phyloP scores from a whole-genome alignment of 2,888 invertebrate species.

The Drepana falcataria region DNA sequence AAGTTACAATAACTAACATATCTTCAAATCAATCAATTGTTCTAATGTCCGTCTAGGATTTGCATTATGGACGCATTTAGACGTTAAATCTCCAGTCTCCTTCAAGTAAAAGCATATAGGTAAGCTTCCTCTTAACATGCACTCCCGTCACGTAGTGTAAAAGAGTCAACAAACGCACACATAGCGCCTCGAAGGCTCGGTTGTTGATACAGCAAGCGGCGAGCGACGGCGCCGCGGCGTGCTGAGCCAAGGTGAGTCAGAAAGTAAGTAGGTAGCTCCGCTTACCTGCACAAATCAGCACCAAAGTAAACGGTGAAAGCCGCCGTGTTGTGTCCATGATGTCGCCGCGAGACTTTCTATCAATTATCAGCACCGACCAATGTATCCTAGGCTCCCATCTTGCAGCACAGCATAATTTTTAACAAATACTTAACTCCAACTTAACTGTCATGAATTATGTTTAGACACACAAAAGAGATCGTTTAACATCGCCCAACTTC shows the following conservation, averaged over 20 bases:
- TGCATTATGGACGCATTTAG: too few species aligned
- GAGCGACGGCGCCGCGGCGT: constrained; percentile 28
- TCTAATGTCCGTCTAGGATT: too few species aligned
- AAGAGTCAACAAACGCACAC: constrained; percentile 38
- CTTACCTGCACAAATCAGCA: constrained; percentile 75
- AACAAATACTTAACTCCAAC: constrained; percentile 49
- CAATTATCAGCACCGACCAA: constrained; percentile 42
- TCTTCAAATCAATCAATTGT: too few species aligned
- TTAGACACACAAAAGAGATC: constrained; percentile 35
- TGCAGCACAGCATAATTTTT: constrained; percentile 40
- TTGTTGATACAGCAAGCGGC: constrained; percentile 34
- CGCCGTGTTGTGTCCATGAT: constrained; percentile 63
- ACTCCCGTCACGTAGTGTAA: constrained; percentile 6
- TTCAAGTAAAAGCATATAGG: too few species aligned
- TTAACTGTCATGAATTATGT: constrained; percentile 45
- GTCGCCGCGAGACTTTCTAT: constrained; percentile 58
- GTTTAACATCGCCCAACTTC: constrained; percentile 29
- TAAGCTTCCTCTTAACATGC: not conserved
- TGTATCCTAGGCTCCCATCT: constrained; percentile 63
- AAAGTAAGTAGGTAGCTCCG: constrained; percentile 56
- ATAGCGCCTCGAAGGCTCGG: constrained; percentile 12
- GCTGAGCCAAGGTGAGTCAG: constrained; percentile 57
- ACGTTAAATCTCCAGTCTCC: too few species aligned
- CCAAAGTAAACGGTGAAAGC: constrained; percentile 70
- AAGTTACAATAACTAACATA: too few species aligned